Percentiles rank a stretch among this genome's conserved stretches.
These are phyloP conservation scores for Zaprionus obscuricornis DNA, from an alignment of 2,888 invertebrate species.

Conservation along the genomic window DNA sequence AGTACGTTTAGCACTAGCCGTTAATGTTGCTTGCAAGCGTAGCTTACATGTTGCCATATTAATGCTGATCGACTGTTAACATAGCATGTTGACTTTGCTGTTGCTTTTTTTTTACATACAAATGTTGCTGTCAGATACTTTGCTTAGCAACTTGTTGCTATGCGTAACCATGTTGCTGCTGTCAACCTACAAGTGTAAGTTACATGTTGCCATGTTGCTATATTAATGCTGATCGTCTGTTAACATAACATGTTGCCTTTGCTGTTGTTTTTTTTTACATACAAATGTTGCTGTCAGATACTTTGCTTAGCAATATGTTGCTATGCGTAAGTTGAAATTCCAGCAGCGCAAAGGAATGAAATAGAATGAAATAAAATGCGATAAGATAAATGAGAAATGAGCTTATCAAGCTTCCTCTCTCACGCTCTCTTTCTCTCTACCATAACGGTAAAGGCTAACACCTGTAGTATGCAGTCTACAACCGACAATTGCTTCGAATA, in stretches of 20 bases:
- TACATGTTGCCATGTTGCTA: background rate
- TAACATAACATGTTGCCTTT: no score
- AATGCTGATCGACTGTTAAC: no score
- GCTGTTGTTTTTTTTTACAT: no score
- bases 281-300: no score
- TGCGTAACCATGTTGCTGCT: background rate
- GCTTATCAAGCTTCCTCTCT: conserved; percentile 44
- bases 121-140: no score
- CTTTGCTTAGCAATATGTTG: background rate
- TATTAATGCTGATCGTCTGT: no score
- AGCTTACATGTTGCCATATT: no score
- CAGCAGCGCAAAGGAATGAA: background rate
- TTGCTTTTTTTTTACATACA: no score
- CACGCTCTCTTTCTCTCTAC: conserved; percentile 1
- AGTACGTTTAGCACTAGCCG: no score
- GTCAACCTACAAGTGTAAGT: background rate
- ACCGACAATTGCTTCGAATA: conserved; percentile 56
- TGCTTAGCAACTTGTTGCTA: conserved; percentile 1
- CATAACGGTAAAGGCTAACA: no score
- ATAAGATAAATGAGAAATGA: conserved; percentile 54
- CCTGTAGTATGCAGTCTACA: conserved; percentile 38
- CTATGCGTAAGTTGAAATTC: conserved; percentile 23
- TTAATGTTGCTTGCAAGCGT: no score
- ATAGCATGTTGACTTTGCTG: no score
- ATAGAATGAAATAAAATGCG: conserved; percentile 19